Conservation (phyloP, 1,140 invertebrate genomes). For the Cyphomyrmex costatus region DNA sequence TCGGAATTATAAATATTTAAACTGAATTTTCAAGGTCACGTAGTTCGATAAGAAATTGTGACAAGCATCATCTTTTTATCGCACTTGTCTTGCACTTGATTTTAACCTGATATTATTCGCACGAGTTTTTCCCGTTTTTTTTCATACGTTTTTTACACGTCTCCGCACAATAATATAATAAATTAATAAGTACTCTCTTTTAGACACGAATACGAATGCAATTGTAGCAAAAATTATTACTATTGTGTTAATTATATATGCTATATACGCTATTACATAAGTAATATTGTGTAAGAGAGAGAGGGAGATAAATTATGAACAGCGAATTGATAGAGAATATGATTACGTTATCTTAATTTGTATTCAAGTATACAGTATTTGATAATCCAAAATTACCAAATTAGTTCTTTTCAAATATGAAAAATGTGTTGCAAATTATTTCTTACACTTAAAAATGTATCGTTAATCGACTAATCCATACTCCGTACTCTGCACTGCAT, state of each 20-base stretch:
- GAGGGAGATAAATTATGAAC: too few relatives aligned
- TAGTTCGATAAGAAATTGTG: not conserved
- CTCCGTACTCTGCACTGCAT: too few relatives aligned
- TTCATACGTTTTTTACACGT: too few relatives aligned
- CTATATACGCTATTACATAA: not conserved
- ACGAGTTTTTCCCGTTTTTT: not conserved
- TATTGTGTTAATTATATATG: not conserved
- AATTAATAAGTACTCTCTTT: not conserved
- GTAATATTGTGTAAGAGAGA: not conserved
- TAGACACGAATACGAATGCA: not conserved
- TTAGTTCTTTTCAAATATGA: slow-evolving; percentile 2
- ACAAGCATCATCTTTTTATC: not conserved
- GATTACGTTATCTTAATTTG: not conserved
- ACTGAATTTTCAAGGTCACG: not conserved
- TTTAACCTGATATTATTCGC: not conserved
- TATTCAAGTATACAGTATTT: not conserved
- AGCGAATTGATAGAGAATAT: not conserved
- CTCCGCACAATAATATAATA: not conserved
- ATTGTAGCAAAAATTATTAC: not conserved
- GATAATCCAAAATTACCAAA: not conserved
- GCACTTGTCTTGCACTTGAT: not conserved
- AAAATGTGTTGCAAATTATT: not conserved
- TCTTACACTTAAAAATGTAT: not conserved
- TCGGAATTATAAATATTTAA: not conserved
- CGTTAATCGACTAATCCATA: not conserved